Evolutionary conservation across 2,797 vertebrate genomes (phyloP), one percentile per base, ranked within the genome.

Genomic region (Melanotaenia boesemani): DNA sequence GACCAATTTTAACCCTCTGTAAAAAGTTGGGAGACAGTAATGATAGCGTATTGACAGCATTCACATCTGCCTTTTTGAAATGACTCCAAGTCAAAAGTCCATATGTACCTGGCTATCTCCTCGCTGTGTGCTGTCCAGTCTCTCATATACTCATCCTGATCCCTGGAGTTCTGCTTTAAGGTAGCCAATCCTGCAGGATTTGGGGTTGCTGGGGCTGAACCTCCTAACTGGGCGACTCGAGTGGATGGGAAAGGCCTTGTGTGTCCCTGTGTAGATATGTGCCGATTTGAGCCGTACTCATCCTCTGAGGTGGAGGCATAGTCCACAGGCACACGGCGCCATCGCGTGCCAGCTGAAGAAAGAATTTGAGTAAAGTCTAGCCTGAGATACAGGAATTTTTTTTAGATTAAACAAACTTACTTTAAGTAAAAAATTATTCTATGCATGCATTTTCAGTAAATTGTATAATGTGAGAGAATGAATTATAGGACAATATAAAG

Each of bases 251-350:
- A 95, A 32, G 94, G 92, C 85, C 95, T 95, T 0, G 95, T 84
- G 68, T 95, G 95, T 71, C 93, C 86, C 92, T 96, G 95, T 92
- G 97, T 97, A 91, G 96, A 96, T 70, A 94, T 90, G 93, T 98
- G 98, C 90, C 97, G 97, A 90, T 98, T 98, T 85, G 97, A 98
- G 93, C 97, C 97, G 16, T 97, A 98, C 90, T 99, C 97, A 85
- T 99, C 97, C 95, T 99, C 97, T 72, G 98, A 99, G 79, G 98
- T 99, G 94, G 98, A 99, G 74, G 97, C 96, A 84, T 98, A 99
- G 83, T 99, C 97, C 85, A 97, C 96, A 76, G 97, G 97, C 84
- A 98, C 95, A 69, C 97, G 96, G 73, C 97, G 97, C 97, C 97
- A 99, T 88, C 96, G 95, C 84, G 95, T 94, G 88, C 94, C 93